phyloP scores from a whole-genome alignment of 1,140 invertebrate species.

The Ceratosolen solmsi region DNA sequence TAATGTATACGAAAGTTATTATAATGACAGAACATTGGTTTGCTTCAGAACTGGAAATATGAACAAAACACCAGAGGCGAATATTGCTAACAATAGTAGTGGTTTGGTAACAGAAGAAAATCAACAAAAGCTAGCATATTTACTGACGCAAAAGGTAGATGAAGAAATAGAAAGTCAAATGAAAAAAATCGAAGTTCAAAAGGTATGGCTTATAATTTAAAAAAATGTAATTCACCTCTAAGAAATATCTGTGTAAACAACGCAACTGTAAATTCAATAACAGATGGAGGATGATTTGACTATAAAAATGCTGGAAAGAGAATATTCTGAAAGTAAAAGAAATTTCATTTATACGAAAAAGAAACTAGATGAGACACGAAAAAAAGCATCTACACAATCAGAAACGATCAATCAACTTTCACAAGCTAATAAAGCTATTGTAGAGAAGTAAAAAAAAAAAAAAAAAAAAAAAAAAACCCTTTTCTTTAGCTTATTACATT shows the following conservation, averaged over 20 bases:
- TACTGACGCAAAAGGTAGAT: conserved; percentile 33
- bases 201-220: conserved; percentile 1
- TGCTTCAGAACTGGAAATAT: not conserved
- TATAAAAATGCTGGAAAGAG: conserved; percentile 41
- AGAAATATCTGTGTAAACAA: not conserved
- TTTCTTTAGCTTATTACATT: not conserved
- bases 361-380: conserved; percentile 16
- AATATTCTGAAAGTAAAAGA: conserved; percentile 16
- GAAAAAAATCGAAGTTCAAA: conserved; percentile 45
- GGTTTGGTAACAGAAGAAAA: not conserved
- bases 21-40: not conserved
- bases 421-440: conserved; percentile 24
- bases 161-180: conserved; percentile 40
- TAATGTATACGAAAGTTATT: not conserved
- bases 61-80: not conserved
- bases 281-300: conserved; percentile 41
- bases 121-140: not conserved
- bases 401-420: conserved; percentile 31
- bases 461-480: no score
- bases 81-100: not conserved
- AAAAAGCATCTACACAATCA: conserved; percentile 20
- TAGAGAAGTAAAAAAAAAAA: conserved; percentile 39
- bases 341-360: conserved; percentile 21
- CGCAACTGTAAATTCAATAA: not conserved
- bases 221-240: not conserved